Percentiles rank a stretch among this genome's conserved stretches.
Conservation (phyloP, 1,140 invertebrate species). For the Rhopalosiphum maidis region DNA sequence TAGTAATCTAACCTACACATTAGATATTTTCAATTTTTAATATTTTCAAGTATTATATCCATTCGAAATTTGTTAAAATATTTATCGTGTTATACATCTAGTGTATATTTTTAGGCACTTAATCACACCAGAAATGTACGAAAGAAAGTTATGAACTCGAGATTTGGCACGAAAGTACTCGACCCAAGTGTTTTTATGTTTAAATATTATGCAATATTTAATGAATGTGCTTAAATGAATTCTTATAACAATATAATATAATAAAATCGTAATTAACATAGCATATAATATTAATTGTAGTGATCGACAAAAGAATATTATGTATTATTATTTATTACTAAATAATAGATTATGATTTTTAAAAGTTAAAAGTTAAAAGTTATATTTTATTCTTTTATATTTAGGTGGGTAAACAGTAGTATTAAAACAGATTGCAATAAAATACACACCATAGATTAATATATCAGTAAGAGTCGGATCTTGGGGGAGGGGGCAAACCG, state of each 20-base stretch:
- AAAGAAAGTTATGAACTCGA: not conserved
- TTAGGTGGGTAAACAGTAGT: not conserved
- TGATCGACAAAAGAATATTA: not conserved
- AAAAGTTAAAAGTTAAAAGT: not conserved
- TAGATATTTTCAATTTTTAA: not conserved
- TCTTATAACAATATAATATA: not conserved
- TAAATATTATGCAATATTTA: constrained; percentile 20
- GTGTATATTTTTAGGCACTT: not conserved
- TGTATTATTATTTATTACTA: not conserved
- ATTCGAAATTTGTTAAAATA: not conserved
- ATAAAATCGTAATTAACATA: not conserved
- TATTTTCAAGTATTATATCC: not conserved
- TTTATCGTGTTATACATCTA: not conserved
- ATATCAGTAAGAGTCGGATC: no score
- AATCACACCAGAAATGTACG: not conserved
- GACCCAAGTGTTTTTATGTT: not conserved
- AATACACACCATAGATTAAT: not conserved
- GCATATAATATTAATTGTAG: not conserved
- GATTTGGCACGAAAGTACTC: constrained; percentile 1
- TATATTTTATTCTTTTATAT: not conserved
- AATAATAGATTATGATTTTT: not conserved
- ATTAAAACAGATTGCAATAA: not conserved
- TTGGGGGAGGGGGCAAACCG: no score
- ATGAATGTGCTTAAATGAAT: not conserved
- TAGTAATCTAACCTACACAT: not conserved